These are phyloP conservation scores for human (Homo sapiens) DNA, from an alignment of 2,113 vertebrate genomes.

Conservation along the genomic window DNA sequence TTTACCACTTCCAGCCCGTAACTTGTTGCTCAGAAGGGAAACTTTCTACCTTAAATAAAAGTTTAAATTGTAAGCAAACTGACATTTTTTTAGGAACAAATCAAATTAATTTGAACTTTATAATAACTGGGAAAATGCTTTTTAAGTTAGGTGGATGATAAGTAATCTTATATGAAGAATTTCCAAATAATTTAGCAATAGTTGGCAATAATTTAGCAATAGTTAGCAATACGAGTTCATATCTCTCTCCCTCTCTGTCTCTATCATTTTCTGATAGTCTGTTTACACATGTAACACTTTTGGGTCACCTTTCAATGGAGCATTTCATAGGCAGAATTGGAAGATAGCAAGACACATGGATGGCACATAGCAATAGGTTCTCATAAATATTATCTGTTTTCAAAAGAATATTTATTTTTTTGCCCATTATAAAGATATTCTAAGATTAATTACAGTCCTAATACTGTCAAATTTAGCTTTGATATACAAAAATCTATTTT, in stretches of 20 bases:
- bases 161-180: slow-evolving; percentile 23
- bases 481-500: slow-evolving; percentile 72
- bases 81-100: background rate
- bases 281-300: background rate
- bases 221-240: background rate
- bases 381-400: slow-evolving; percentile 67
- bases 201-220: slow-evolving; percentile 30
- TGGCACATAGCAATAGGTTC: background rate
- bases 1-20: slow-evolving; percentile 57
- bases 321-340: slow-evolving; percentile 59
- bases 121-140: slow-evolving; percentile 28
- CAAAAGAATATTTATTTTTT: slow-evolving; percentile 68
- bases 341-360: slow-evolving; percentile 58
- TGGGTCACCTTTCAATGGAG: background rate
- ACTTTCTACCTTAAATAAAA: slow-evolving; percentile 56
- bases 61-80: slow-evolving; percentile 54
- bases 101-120: slow-evolving; percentile 47
- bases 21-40: slow-evolving; percentile 60
- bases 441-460: slow-evolving; percentile 74
- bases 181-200: slow-evolving; percentile 25
- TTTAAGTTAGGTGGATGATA: slow-evolving; percentile 5
- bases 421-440: slow-evolving; percentile 19
- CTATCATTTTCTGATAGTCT: slow-evolving; percentile 15
- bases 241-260: background rate
- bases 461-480: slow-evolving; percentile 72